These are phyloP conservation scores for Danio tinwini DNA, from an alignment of 2,797 vertebrate genomes.

Conservation along the genomic window DNA sequence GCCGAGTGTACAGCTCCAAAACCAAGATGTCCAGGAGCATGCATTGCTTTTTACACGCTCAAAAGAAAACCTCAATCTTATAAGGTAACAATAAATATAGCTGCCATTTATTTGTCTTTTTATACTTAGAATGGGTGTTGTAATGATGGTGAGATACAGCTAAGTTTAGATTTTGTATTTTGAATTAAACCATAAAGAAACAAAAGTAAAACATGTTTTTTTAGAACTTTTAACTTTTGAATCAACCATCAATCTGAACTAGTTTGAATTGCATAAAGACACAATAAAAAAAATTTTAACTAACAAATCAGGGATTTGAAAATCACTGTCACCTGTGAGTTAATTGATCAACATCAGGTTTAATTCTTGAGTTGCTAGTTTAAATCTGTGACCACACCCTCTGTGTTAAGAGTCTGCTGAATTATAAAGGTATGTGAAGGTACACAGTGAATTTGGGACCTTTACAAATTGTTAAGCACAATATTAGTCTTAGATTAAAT, in stretches of 20 bases:
- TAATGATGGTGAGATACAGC: no score
- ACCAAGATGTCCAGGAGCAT: conserved; percentile 69
- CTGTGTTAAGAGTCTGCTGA: background rate
- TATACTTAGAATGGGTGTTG: background rate
- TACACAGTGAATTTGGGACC: background rate
- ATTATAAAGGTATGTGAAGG: background rate
- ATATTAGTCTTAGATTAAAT: background rate
- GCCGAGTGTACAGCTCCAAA: conserved; percentile 58
- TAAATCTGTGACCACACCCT: conserved; percentile 25
- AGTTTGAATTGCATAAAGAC: background rate
- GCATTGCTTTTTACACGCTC: conserved; percentile 63
- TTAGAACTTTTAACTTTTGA: no score
- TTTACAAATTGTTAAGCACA: background rate
- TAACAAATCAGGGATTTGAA: background rate
- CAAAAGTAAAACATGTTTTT: no score
- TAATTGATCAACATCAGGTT: background rate
- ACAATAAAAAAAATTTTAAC: background rate
- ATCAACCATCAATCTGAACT: no score
- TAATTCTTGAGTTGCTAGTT: conserved; percentile 26
- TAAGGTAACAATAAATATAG: conserved; percentile 74
- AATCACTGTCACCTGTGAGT: background rate
- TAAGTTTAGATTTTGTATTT: no score
- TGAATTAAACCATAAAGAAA: no score
- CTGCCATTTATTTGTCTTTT: background rate
- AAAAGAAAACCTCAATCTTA: conserved; percentile 70